Conservation (phyloP, 2,113 vertebrate species). For the Anthoscopus minutus region DNA sequence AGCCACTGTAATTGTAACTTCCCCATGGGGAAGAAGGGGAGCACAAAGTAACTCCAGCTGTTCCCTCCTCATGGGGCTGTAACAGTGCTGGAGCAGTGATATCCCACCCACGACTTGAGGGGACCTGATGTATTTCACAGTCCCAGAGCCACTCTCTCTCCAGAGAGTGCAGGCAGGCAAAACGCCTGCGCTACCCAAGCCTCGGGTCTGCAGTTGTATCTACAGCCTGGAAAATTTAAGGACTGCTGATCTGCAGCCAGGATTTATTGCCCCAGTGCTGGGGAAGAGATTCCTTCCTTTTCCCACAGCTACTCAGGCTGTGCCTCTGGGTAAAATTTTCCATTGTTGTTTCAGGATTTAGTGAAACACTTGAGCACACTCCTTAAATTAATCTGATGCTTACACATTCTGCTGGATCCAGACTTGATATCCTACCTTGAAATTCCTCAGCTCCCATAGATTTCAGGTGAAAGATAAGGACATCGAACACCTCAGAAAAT, state of each 20-base stretch:
- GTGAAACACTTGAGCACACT: not conserved
- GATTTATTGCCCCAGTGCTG: not conserved
- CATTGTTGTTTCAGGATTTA: not conserved
- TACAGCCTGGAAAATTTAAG: not conserved
- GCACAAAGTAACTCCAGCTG: not conserved
- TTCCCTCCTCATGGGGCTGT: not conserved
- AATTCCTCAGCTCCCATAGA: not conserved
- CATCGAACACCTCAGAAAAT: not conserved
- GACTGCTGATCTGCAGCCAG: not conserved
- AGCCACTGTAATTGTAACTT: not conserved
- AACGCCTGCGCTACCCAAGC: not conserved
- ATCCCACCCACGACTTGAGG: accelerated
- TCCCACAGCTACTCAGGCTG: not conserved
- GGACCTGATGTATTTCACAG: not conserved
- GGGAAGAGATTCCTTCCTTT: not conserved
- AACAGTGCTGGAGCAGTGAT: accelerated
- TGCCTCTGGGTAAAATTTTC: not conserved
- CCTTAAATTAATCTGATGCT: not conserved
- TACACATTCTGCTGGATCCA: not conserved
- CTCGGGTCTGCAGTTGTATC: not conserved
- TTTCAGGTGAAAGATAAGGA: not conserved
- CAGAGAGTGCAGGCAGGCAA: not conserved
- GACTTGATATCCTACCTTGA: not conserved
- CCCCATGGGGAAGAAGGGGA: not conserved
- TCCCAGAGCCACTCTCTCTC: accelerated